These are phyloP conservation scores for Panzeria rudis DNA, from an alignment of 2,888 invertebrate species.

Conservation along the genomic window DNA sequence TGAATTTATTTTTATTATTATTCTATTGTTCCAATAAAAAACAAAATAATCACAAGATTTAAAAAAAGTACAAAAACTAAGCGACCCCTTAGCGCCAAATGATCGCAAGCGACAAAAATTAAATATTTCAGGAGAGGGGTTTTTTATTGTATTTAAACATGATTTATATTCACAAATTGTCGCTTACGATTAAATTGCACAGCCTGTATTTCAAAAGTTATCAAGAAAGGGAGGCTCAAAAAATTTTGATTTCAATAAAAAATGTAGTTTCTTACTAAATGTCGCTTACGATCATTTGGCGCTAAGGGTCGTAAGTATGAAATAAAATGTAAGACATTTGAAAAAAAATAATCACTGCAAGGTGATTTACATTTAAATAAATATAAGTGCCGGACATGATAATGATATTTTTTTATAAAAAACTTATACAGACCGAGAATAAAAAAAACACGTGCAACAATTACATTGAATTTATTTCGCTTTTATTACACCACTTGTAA, in stretches of 20 bases:
- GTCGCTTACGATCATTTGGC: too few species aligned
- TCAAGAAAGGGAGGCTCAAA: too few species aligned
- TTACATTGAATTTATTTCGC: background rate
- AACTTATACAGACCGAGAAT: background rate
- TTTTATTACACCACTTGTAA: background rate
- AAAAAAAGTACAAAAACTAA: background rate
- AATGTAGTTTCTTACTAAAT: too few species aligned
- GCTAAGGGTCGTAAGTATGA: background rate
- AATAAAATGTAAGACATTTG: conserved; percentile 4
- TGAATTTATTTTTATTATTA: conserved; percentile 38
- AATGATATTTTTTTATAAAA: conserved; percentile 6
- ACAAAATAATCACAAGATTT: background rate
- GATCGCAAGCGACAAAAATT: too few species aligned
- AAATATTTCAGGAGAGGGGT: too few species aligned
- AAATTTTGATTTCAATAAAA: too few species aligned
- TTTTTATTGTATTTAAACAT: too few species aligned
- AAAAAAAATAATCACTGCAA: conserved; percentile 33
- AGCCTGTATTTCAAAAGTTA: too few species aligned
- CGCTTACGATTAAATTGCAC: too few species aligned
- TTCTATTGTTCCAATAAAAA: conserved; percentile 29
- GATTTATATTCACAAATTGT: too few species aligned
- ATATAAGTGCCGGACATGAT: conserved; percentile 52
- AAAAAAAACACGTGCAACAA: conserved; percentile 30
- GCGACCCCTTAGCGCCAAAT: too few species aligned
- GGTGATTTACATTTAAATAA: conserved; percentile 46